Evolutionary conservation across 2,797 vertebrate species (phyloP).

Genomic region (Rhynchonycteris naso): DNA sequence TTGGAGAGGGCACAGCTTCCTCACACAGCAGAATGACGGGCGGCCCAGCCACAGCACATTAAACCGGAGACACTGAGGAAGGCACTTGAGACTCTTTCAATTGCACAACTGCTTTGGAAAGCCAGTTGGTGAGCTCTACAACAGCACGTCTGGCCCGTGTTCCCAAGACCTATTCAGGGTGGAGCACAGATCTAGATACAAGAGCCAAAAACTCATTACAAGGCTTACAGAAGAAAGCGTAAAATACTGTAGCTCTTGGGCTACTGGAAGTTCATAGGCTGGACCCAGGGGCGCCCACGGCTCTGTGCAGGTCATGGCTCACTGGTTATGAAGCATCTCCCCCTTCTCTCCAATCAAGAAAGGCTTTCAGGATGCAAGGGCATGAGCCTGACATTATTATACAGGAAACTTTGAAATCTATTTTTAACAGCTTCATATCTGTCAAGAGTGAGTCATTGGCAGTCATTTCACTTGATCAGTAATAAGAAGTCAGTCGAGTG

Average conservation of each 20-base stretch:
- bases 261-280: rapidly evolving
- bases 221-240: too few relatives aligned
- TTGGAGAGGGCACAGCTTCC: background rate
- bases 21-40: background rate
- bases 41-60: background rate
- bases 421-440: background rate
- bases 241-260: rapidly evolving
- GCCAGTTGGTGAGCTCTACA: background rate
- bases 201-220: too few relatives aligned
- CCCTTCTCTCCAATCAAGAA: background rate
- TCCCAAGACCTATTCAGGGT: too few relatives aligned
- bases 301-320: rapidly evolving
- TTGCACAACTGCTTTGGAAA: background rate
- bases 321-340: rapidly evolving
- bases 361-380: background rate
- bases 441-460: background rate
- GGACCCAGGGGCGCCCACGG: rapidly evolving
- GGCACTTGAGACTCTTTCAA: background rate
- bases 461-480: background rate
- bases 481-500: background rate
- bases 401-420: background rate
- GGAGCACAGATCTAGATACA: too few relatives aligned
- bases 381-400: background rate
- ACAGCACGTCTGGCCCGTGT: rapidly evolving
- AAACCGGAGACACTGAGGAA: background rate